Base-by-base conservation (phyloP, 2,797 vertebrate species). In the Acanthurus leucopareius region DNA sequence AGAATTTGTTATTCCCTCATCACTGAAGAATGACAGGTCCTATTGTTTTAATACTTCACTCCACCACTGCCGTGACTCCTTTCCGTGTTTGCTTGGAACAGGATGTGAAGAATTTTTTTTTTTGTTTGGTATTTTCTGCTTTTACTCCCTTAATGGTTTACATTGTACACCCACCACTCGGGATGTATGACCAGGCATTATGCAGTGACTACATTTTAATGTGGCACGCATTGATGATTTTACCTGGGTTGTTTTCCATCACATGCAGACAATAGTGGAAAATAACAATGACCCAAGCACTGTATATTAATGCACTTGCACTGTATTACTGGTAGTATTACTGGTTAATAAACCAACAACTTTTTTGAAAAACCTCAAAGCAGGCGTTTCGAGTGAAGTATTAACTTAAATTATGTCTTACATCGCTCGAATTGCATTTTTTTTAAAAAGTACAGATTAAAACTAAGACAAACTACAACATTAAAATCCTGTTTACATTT, bases 21-120 rank as follows among this genome's bases (percentile, higher is more conserved):
- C 82, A 78, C 85, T 4, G 78, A 89, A 93, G 94, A 91, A 88
- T 93, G 94, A 93, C 93, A 94, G 93, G 68, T 93, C 91, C 94
- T 86, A 95, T 94, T 95, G 94, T 95, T 94, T 93, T 83, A 82
- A 56, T 91, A 88, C 80, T 64, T 87, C 77, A 89, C 84, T 94
- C 86, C 84, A 92, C 73, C 73, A 61, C 87, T 89, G 87, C 85
- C 28, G 79, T 82, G 89, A 84, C 88, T 94, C 83, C 88, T 91
- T 94, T 92, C 90, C 88, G 90, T 77, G 65, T 59, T 66, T 0
- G 14, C 79, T 74, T 63, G 49, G 49, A 51, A 88, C 92, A 94
- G 93, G 91, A 95, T 88, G 73, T 79, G 84, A 42, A 76, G 79
- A 83, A 73, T 72, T 71, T 75, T 73, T 61, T 69, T 61, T 73